Base-by-base conservation (phyloP, 2,113 vertebrate species). In the Gallinago media region DNA sequence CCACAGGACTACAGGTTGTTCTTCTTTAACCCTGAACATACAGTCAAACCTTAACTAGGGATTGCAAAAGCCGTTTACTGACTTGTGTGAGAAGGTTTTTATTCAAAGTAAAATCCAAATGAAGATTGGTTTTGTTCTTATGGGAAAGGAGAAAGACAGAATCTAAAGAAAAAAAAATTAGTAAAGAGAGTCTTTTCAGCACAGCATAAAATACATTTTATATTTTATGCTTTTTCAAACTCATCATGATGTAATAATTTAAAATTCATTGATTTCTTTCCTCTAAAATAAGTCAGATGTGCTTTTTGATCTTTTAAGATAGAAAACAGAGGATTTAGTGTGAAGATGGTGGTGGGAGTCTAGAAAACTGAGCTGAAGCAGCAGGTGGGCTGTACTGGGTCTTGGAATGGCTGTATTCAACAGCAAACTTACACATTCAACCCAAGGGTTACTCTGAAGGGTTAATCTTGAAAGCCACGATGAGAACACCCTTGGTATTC, bases 291-390 rank as follows among this genome's bases (percentile, higher is more conserved):
- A 77, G 78, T 36, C 32, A 85, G 17, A 36, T 16, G 2, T 17
- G 4, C 0, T 55, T 56, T 62, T 71, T 38, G 1, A 50, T 3
- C 8, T 63, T 44, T 29, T 46, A n/a, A 76, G 47, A 7, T 0
- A 40, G 5, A 55, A 84, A 63, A 34, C 12, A 26, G 22, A 40
- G 9, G 10, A 8, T 68, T 88, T 79, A 25, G 8, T n/a, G 50
- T 62, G 58, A 63, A 42, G 58, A 31, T 58, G 19, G 26, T 31
- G 9, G 3, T 20, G 10, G 4, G 11, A 70, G 54, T 13, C 34
- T 9, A 54, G 25, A 74, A 79, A 82, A 54, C 6, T 13, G 49
- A 70, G 20, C 32, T 63, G 49, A 65, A 50, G 8, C 29, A 32
- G 23, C 16, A n/a, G n/a, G 40, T 9, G 42, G 25, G 40, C 3